phyloP scores from a whole-genome alignment of 2,797 vertebrate species.

The Taeniopygia guttata region DNA sequence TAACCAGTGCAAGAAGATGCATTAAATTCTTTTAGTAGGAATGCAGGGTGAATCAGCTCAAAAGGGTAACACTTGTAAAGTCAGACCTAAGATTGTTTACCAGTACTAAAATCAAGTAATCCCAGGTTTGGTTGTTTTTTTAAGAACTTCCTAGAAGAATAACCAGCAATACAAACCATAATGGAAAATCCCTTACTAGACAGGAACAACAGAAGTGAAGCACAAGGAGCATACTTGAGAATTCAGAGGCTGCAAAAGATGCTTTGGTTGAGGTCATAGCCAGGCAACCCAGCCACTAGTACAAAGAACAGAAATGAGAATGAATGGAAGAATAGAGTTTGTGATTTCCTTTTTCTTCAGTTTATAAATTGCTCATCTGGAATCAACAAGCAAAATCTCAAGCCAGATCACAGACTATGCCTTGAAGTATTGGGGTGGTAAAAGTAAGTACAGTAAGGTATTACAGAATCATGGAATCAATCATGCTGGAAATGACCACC shows the following conservation, averaged over 20 bases:
- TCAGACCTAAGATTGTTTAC: not conserved
- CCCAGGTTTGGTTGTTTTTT: not conserved
- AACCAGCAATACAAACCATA: not conserved
- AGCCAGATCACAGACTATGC: not conserved
- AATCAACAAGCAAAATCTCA: not conserved
- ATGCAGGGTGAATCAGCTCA: not conserved
- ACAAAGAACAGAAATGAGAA: not conserved
- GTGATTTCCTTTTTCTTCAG: not conserved
- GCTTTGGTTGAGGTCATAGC: not conserved
- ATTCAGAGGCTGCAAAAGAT: not conserved
- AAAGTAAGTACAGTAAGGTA: not conserved
- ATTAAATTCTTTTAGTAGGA: not conserved
- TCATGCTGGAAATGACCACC: not conserved
- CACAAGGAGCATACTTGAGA: not conserved
- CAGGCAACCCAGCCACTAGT: not conserved
- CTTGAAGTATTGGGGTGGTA: not conserved
- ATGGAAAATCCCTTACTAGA: not conserved
- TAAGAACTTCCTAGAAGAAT: not conserved
- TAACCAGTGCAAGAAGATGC: not conserved
- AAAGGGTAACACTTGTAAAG: not conserved
- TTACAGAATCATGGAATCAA: not conserved
- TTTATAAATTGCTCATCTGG: not conserved
- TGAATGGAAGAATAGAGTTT: not conserved
- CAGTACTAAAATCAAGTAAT: not conserved
- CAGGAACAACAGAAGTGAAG: not conserved